These are phyloP conservation scores for Bombus waltoni DNA, from an alignment of 1,140 invertebrate species.

Conservation along the genomic window DNA sequence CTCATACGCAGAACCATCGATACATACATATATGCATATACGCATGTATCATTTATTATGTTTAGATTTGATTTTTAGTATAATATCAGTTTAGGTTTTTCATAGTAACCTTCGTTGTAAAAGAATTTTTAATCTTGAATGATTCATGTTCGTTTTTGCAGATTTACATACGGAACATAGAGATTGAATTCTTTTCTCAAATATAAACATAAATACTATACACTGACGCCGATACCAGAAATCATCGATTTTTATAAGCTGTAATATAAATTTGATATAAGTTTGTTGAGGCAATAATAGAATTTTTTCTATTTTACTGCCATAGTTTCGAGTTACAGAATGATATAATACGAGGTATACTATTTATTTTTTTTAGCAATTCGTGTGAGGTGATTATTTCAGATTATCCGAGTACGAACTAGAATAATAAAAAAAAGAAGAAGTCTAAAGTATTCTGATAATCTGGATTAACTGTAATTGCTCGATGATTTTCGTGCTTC, in stretches of 20 bases:
- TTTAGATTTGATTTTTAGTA: conserved; percentile 21
- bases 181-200: not conserved
- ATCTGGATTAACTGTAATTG: conserved; percentile 30
- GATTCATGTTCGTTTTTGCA: conserved; percentile 20
- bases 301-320: conserved; percentile 30
- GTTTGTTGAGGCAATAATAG: conserved; percentile 35
- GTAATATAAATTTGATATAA: conserved; percentile 43
- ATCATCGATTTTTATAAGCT: conserved; percentile 33
- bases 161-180: not conserved
- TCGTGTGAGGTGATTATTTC: conserved; percentile 20
- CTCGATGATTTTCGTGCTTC: conserved; percentile 42
- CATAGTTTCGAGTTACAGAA: conserved; percentile 24
- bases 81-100: conserved; percentile 17
- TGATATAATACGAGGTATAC: conserved; percentile 20
- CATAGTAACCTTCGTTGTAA: conserved; percentile 7
- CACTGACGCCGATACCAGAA: conserved; percentile 9
- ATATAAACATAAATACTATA: not conserved
- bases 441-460: conserved; percentile 13
- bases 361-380: conserved; percentile 40
- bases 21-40: conserved; percentile 27
- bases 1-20: not conserved
- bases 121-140: conserved; percentile 26
- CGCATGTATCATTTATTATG: conserved; percentile 41
- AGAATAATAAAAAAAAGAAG: not conserved
- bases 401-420: conserved; percentile 12